A percentile compares a stretch with the other conserved stretches of the same genome.
phyloP scores from a whole-genome alignment of 2,797 vertebrate species.

The Vespertilio murinus region DNA sequence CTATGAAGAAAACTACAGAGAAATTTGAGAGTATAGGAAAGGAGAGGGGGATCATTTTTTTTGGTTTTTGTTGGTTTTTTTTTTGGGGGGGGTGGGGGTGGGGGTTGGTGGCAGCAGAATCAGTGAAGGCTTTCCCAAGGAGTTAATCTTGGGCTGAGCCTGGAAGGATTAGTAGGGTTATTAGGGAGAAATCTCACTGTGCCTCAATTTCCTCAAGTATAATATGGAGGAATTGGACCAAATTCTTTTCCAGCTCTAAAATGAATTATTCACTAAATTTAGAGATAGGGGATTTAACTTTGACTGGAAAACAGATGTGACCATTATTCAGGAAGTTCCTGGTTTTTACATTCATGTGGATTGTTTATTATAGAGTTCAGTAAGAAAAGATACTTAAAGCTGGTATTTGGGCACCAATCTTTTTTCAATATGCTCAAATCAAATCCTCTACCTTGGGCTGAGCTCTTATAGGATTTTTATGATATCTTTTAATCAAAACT shows the following conservation, averaged over 20 bases:
- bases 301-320: slow-evolving; percentile 74
- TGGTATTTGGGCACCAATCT: slow-evolving; percentile 65
- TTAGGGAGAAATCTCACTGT: slow-evolving; percentile 9
- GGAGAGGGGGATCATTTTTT: rapidly evolving
- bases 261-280: slow-evolving; percentile 52
- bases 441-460: slow-evolving; percentile 46
- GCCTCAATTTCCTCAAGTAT: slow-evolving; percentile 54
- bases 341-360: slow-evolving; percentile 67
- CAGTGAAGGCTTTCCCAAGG: neutral
- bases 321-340: slow-evolving; percentile 54
- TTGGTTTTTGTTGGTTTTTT: too few species aligned
- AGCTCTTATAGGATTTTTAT: slow-evolving; percentile 51
- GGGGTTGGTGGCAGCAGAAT: neutral
- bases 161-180: neutral
- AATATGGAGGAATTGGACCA: neutral
- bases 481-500: slow-evolving; percentile 74
- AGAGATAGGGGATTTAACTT: slow-evolving; percentile 58
- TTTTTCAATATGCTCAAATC: slow-evolving; percentile 69
- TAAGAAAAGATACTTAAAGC: slow-evolving; percentile 70
- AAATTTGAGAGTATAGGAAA: neutral
- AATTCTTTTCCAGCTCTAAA: slow-evolving; percentile 33
- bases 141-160: neutral
- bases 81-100: too few species aligned
- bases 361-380: slow-evolving; percentile 61
- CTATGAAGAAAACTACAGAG: neutral